Conservation (phyloP, 2,888 invertebrate genomes). For the Cataglyphis albicans region DNA sequence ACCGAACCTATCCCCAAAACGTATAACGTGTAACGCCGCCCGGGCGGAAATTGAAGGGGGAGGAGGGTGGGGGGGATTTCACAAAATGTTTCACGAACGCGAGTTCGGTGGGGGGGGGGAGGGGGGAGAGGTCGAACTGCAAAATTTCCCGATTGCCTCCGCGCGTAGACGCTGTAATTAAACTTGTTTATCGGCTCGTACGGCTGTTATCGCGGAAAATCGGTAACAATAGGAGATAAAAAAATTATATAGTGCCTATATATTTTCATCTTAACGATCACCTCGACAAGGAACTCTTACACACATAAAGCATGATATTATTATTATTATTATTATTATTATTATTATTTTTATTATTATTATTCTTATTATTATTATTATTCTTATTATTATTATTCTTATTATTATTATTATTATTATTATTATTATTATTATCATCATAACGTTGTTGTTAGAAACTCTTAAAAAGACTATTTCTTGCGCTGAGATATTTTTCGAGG, state of each 20-base stretch:
- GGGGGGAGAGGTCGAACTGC: slow-evolving; percentile 13
- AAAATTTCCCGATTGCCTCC: slow-evolving; percentile 22
- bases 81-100: slow-evolving; percentile 4
- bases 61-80: slow-evolving; percentile 36
- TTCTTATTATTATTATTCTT: no score
- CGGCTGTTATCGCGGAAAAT: background rate
- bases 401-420: background rate
- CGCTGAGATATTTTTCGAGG: background rate
- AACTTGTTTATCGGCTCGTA: background rate
- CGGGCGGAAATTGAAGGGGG: slow-evolving; percentile 38
- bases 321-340: background rate
- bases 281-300: background rate
- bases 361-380: background rate
- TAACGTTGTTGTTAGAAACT: background rate
- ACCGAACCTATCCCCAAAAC: background rate
- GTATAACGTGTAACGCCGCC: background rate
- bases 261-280: background rate
- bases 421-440: no score
- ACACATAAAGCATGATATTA: background rate
- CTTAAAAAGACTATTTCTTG: background rate
- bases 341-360: background rate
- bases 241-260: background rate
- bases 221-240: background rate
- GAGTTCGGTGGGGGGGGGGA: background rate
- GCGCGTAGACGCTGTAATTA: slow-evolving; percentile 18